phyloP scores from a whole-genome alignment of 2,888 invertebrate species.

The Orthosia cruda region DNA sequence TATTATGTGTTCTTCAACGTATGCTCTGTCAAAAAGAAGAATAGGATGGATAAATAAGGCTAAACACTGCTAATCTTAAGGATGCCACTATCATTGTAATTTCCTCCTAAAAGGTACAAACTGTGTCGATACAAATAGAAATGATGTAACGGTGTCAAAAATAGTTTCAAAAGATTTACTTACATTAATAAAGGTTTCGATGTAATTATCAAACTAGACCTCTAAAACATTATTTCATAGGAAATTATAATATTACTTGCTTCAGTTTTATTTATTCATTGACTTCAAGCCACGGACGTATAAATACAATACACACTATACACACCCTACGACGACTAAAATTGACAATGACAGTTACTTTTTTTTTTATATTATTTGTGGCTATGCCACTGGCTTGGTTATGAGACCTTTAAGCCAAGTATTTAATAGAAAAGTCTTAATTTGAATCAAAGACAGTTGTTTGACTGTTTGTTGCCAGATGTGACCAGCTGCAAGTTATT shows the following conservation, averaged over 20 bases:
- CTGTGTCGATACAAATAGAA: constrained; percentile 55
- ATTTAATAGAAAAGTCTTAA: too few species aligned
- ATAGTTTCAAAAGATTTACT: constrained; percentile 42
- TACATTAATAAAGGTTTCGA: constrained; percentile 17
- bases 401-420: too few species aligned
- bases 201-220: not conserved
- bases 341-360: not conserved
- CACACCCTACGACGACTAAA: not conserved
- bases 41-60: constrained; percentile 65
- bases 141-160: constrained; percentile 86
- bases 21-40: constrained; percentile 83
- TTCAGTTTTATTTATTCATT: not conserved
- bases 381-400: too few species aligned
- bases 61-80: not conserved
- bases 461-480: too few species aligned
- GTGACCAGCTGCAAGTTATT: too few species aligned
- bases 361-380: too few species aligned
- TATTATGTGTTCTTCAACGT: constrained; percentile 71
- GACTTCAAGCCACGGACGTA: too few species aligned
- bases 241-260: not conserved
- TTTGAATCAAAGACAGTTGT: too few species aligned
- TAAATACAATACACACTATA: too few species aligned
- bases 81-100: constrained; percentile 1
- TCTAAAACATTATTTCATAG: not conserved
- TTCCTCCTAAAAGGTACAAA: constrained; percentile 18